These are phyloP conservation scores for Lasioglossum calceatum DNA, from an alignment of 2,888 invertebrate genomes.

Conservation along the genomic window DNA sequence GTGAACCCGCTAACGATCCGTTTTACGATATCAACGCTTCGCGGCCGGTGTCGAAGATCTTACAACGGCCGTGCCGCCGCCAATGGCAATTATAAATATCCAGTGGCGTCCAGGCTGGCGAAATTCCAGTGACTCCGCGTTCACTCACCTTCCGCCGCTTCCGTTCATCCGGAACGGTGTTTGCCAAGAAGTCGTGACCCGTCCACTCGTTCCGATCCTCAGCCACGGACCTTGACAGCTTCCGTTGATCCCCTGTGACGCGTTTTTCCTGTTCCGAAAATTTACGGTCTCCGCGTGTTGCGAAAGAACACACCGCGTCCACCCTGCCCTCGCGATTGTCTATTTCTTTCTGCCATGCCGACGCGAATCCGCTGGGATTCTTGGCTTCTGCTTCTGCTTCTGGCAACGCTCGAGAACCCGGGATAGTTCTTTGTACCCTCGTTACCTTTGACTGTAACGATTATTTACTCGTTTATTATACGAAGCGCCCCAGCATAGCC, in stretches of 20 bases:
- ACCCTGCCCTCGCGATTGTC: neutral
- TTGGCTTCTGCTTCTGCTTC: constrained; percentile 4
- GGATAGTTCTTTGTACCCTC: constrained; percentile 21
- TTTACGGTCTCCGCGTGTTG: constrained; percentile 46
- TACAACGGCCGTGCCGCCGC: neutral
- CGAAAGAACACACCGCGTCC: constrained; percentile 10
- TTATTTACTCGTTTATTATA: constrained; percentile 12
- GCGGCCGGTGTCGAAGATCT: neutral
- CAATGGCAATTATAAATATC: constrained; percentile 58
- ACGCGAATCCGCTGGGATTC: neutral
- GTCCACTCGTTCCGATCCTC: constrained; percentile 49
- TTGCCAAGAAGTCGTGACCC: constrained; percentile 61
- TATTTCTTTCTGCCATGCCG: neutral
- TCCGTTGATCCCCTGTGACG: constrained; percentile 57
- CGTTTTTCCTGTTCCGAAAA: constrained; percentile 32
- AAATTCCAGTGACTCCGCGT: constrained; percentile 65
- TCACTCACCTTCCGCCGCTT: constrained; percentile 59
- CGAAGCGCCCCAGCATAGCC: neutral
- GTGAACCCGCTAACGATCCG: neutral
- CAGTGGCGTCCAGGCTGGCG: constrained; percentile 45
- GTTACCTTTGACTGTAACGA: constrained; percentile 13
- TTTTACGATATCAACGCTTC: neutral
- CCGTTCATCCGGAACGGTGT: constrained; percentile 46
- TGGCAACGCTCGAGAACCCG: neutral
- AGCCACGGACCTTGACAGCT: constrained; percentile 54